phyloP scores from a whole-genome alignment of 2,888 invertebrate species.

The Conchocele bisecta region DNA sequence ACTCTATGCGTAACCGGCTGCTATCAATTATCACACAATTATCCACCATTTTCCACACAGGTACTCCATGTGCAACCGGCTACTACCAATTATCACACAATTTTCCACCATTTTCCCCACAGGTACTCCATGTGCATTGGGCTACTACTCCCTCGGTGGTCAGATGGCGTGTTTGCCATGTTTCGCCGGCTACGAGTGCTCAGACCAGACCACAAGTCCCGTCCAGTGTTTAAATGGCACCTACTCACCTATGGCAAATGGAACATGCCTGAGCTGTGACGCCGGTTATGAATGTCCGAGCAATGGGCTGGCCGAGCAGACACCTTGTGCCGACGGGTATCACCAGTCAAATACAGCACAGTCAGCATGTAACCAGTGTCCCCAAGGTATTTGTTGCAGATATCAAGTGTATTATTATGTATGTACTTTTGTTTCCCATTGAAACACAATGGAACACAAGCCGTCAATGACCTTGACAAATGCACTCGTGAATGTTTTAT shows the following conservation, averaged over 20 bases:
- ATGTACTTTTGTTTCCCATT: too few species aligned
- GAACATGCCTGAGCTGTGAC: conserved; percentile 68
- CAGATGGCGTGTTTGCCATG: conserved; percentile 72
- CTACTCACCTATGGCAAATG: conserved; percentile 61
- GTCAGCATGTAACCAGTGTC: conserved; percentile 71
- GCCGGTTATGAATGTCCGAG: conserved; percentile 72
- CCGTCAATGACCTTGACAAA: too few species aligned
- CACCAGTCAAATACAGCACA: conserved; percentile 68
- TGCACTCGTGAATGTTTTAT: too few species aligned
- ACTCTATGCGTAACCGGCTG: too few species aligned
- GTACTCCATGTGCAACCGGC: too few species aligned
- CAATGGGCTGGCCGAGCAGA: conserved; percentile 61
- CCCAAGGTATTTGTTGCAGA: conserved; percentile 76
- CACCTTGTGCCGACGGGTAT: conserved; percentile 70
- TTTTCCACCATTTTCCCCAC: too few species aligned
- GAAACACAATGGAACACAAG: too few species aligned
- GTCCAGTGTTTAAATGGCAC: conserved; percentile 64
- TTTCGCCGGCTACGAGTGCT: conserved; percentile 74
- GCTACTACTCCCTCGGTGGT: conserved; percentile 73
- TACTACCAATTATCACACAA: too few species aligned
- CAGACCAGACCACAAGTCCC: conserved; percentile 45
- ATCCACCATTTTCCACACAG: too few species aligned
- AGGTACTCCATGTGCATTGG: conserved; percentile 66
- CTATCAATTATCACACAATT: too few species aligned
- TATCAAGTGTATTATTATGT: too few species aligned